Base-by-base conservation (phyloP, 53 echinoderm and acorn worm genomes). In the Henricia sp. region DNA sequence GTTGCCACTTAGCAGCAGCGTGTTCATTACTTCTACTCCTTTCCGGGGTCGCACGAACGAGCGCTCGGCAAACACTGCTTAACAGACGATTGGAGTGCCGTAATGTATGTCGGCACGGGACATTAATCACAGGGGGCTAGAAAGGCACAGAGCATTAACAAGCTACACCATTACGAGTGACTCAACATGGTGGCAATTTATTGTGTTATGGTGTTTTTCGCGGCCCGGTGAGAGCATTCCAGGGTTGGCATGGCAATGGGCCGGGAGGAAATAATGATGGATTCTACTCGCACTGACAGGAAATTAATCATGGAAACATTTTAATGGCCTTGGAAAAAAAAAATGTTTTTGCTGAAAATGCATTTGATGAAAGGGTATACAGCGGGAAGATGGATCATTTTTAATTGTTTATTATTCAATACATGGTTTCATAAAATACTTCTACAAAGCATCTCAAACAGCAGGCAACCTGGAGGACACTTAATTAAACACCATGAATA, bases 281-380 rank as follows among this genome's bases (percentile, higher is more conserved):
- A 48, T 78, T 78, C 50, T 29, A 43, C 37, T 62, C 38, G 41
- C 50, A 25, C 50, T 78, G 78, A 78, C 78, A 64, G 78, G 48
- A 62, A 78, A 64, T 64, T 78, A 78, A 78, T 78, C 78, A 63
- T 48, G 13, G 78, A 48, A 62, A 63, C 78, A 78, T 64, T 64
- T n/a, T n/a, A n/a, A n/a, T n/a, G n/a, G n/a, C n/a, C n/a, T n/a
- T n/a, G n/a, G n/a, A n/a, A n/a, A n/a, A n/a, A n/a, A n/a, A n/a
- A n/a, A n/a, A n/a, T n/a, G n/a, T n/a, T n/a, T n/a, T n/a, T n/a
- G n/a, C n/a, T n/a, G n/a, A n/a, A n/a, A n/a, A n/a, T n/a, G n/a
- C n/a, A n/a, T n/a, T n/a, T n/a, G n/a, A n/a, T n/a, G n/a, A n/a
- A n/a, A n/a, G n/a, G n/a, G n/a, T n/a, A n/a, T n/a, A n/a, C n/a